Evolutionary conservation across 1,140 invertebrate genomes (phyloP).

Genomic region (Antheraea mylitta): DNA sequence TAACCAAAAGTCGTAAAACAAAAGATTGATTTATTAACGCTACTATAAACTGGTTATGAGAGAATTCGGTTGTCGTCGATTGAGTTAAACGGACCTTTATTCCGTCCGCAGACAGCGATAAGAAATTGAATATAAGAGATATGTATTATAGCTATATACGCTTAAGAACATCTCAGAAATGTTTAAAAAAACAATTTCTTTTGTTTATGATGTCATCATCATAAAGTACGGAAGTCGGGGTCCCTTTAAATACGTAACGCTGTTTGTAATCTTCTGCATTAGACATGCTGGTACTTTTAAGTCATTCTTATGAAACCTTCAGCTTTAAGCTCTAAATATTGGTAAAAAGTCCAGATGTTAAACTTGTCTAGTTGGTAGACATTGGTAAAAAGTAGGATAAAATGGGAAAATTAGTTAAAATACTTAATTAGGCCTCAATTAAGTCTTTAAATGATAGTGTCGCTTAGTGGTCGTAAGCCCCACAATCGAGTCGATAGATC

Average conservation of each 20-base stretch:
- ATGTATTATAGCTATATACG: not conserved
- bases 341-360: too few species aligned
- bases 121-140: not conserved
- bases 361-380: too few species aligned
- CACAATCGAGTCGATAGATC: too few species aligned
- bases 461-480: too few species aligned
- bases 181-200: not conserved
- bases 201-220: not conserved
- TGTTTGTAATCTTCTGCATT: not conserved
- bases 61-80: not conserved
- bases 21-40: not conserved
- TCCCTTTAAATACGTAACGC: not conserved
- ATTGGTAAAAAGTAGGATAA: too few species aligned
- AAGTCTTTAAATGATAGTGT: too few species aligned
- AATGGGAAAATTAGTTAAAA: too few species aligned
- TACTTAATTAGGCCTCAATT: too few species aligned
- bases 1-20: constrained; percentile 3
- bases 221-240: not conserved
- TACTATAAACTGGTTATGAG: not conserved
- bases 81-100: not conserved
- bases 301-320: too few species aligned
- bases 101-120: not conserved
- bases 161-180: not conserved
- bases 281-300: too few species aligned
- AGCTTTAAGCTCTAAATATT: too few species aligned